These are phyloP conservation scores for Fregata magnificens DNA, from an alignment of 2,113 vertebrate genomes.

Conservation along the genomic window DNA sequence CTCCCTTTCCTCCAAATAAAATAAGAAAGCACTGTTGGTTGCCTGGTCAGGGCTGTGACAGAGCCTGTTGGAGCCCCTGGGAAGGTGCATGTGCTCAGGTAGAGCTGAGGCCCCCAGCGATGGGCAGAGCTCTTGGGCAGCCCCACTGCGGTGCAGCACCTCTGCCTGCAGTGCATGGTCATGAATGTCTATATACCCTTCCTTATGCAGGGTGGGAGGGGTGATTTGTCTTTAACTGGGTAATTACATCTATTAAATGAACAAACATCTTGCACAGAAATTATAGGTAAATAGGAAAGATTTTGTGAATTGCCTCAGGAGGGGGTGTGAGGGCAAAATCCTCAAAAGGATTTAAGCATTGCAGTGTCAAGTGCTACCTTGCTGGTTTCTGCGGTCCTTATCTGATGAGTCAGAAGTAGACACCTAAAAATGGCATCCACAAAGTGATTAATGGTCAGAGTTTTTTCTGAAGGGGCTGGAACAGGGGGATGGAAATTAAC, in stretches of 20 bases:
- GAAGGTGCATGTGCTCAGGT: not conserved
- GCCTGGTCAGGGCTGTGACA: not conserved
- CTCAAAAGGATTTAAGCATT: not conserved
- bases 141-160: not conserved
- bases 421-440: not conserved
- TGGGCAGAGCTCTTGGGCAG: not conserved
- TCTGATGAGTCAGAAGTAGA: not conserved
- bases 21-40: rapidly evolving
- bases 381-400: not conserved
- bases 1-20: not conserved
- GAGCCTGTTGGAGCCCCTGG: not conserved
- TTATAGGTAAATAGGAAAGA: not conserved
- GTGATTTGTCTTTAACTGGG: not conserved
- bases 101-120: not conserved
- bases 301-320: not conserved
- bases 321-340: not conserved
- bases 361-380: not conserved
- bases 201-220: not conserved
- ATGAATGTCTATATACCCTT: not conserved
- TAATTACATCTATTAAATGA: not conserved
- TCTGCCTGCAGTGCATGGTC: not conserved
- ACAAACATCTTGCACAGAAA: not conserved
- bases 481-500: not conserved
- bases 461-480: not conserved
- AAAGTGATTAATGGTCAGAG: not conserved